Percentiles rank a stretch among this genome's conserved stretches.
phyloP scores from a whole-genome alignment of 2,888 invertebrate species.

The Epistrophella euchroma region DNA sequence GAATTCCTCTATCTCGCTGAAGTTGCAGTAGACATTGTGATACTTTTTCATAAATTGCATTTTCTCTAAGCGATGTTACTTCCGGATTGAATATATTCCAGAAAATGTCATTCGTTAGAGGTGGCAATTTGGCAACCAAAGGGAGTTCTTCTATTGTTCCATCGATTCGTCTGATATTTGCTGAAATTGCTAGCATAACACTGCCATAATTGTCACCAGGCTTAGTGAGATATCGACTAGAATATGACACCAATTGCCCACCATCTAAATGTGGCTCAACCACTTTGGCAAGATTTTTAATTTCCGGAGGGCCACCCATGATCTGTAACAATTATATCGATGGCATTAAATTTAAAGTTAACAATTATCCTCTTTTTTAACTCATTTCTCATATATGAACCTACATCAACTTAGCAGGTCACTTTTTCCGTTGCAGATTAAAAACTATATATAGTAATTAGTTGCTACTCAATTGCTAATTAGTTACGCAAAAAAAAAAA shows the following conservation, averaged over 20 bases:
- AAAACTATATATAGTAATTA: too few species aligned
- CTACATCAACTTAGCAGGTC: too few species aligned
- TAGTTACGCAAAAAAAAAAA: too few species aligned
- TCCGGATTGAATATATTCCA: slow-evolving; percentile 85
- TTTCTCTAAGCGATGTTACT: slow-evolving; percentile 86
- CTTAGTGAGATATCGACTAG: slow-evolving; percentile 83
- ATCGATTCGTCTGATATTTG: slow-evolving; percentile 80
- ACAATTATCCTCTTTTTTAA: too few species aligned
- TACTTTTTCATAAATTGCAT: slow-evolving; percentile 83
- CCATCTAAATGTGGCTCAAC: slow-evolving; percentile 80
- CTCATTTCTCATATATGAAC: too few species aligned
- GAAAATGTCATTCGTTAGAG: slow-evolving; percentile 85
- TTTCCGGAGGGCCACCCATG: slow-evolving; percentile 77
- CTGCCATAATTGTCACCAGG: slow-evolving; percentile 88
- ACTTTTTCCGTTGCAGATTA: too few species aligned
- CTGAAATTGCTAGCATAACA: slow-evolving; percentile 84
- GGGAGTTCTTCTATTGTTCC: slow-evolving; percentile 80
- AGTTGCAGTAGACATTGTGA: slow-evolving; percentile 78
- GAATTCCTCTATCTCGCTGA: slow-evolving; percentile 84
- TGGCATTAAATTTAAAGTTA: too few species aligned
- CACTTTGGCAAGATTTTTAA: slow-evolving; percentile 79
- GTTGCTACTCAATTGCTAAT: too few species aligned
- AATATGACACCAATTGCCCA: slow-evolving; percentile 81
- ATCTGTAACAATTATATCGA: not conserved
- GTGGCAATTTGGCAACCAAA: slow-evolving; percentile 86